Evolutionary conservation across 92 coral and sea anemone species (phyloP).

Genomic region (Parazoanthus swiftii): DNA sequence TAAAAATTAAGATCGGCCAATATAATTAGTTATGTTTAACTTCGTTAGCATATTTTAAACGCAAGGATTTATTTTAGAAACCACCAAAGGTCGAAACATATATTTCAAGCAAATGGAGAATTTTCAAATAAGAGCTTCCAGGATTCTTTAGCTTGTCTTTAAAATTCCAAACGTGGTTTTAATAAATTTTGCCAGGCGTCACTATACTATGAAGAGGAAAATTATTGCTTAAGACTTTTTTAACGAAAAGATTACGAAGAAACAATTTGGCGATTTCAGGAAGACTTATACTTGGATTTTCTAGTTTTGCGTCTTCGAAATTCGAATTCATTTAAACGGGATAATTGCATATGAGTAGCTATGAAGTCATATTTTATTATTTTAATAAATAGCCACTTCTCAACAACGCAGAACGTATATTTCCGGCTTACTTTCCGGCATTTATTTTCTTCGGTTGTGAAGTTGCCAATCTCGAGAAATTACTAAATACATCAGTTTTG

Average conservation of each 20-base stretch:
- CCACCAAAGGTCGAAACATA: background rate
- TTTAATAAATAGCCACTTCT: background rate
- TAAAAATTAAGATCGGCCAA: too few relatives aligned
- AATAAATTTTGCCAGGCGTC: too few relatives aligned
- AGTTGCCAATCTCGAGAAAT: constrained; percentile 6
- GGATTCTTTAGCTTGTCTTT: background rate
- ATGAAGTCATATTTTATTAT: background rate
- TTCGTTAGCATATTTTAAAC: background rate
- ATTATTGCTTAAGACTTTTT: background rate
- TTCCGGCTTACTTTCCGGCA: constrained; percentile 14
- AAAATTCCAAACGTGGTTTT: background rate
- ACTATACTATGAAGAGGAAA: background rate
- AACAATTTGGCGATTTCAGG: background rate
- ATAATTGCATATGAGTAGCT: background rate
- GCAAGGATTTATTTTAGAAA: background rate
- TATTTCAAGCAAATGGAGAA: background rate
- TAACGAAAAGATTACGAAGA: too few relatives aligned
- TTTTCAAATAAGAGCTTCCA: too few relatives aligned
- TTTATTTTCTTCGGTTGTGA: background rate
- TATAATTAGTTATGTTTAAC: background rate
- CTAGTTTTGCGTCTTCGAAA: background rate
- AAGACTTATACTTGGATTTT: too few relatives aligned
- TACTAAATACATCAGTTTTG: background rate
- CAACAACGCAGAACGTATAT: background rate
- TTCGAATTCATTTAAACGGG: background rate